phyloP scores from a whole-genome alignment of 2,113 vertebrate genomes.

The Rhabdornis inornatus region DNA sequence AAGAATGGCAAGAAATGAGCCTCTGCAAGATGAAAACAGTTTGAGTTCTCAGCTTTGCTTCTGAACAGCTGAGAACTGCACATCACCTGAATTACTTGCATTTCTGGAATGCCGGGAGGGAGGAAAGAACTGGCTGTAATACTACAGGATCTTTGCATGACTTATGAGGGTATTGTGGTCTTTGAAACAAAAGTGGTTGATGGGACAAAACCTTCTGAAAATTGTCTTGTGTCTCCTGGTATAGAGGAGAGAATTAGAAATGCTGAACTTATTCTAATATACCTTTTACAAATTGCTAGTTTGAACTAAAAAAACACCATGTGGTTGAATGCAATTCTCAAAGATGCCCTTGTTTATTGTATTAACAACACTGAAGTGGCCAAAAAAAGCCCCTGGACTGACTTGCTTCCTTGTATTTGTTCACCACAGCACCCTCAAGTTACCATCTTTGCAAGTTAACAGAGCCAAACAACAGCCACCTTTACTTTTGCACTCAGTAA shows the following conservation, averaged over 20 bases:
- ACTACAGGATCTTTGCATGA: not conserved
- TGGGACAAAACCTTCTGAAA: not conserved
- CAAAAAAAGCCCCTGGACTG: not conserved
- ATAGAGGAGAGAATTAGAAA: not conserved
- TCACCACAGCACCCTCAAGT: not conserved
- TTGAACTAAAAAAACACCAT: not conserved
- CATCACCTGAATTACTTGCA: not conserved
- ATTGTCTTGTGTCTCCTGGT: not conserved
- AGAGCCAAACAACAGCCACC: not conserved
- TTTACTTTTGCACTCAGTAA: not conserved
- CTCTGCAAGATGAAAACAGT: not conserved
- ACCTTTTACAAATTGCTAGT: not conserved
- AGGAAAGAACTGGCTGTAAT: not conserved
- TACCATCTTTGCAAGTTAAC: not conserved
- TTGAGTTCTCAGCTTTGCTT: not conserved
- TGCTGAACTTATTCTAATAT: not conserved
- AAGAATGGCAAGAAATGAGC: not conserved
- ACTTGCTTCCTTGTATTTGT: not conserved
- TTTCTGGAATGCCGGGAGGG: not conserved
- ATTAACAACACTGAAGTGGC: not conserved
- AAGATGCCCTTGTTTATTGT: not conserved
- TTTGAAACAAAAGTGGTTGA: not conserved
- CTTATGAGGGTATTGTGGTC: not conserved
- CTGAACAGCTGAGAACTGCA: not conserved
- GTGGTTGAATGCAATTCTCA: not conserved